Percentiles rank a stretch among this genome's conserved stretches.
phyloP scores from a whole-genome alignment of 2,797 vertebrate species.

The Characodon lateralis region DNA sequence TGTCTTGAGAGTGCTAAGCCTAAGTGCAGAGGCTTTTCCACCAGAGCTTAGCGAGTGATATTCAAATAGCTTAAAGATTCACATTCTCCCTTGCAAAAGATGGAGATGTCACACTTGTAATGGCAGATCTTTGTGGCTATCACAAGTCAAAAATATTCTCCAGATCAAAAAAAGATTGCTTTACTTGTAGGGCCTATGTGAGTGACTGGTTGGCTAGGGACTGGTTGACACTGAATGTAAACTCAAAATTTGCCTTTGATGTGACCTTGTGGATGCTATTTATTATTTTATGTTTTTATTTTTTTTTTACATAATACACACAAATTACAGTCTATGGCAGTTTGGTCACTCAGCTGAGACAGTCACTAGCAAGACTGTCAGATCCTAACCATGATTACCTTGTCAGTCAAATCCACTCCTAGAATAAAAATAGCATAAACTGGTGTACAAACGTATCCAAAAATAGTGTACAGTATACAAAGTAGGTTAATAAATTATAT shows the following conservation, averaged over 20 bases:
- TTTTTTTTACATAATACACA: conserved; percentile 42
- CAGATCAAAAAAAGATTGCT: neutral
- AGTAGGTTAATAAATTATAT: neutral
- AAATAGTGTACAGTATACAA: conserved; percentile 5
- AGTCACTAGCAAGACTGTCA: conserved; percentile 32
- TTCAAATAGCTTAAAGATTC: conserved; percentile 67
- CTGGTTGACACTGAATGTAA: conserved; percentile 16
- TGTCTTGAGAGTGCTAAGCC: conserved; percentile 74
- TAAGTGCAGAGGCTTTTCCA: conserved; percentile 70
- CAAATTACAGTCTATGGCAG: conserved; percentile 53
- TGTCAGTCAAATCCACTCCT: conserved; percentile 44
- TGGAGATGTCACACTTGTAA: conserved; percentile 34
- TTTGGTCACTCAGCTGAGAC: conserved; percentile 47
- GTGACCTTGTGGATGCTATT: conserved; percentile 34
- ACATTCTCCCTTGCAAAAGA: conserved; percentile 45
- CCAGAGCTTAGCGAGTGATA: conserved; percentile 69
- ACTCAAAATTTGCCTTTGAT: conserved; percentile 27
- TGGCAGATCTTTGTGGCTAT: conserved; percentile 16
- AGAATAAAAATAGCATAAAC: conserved; percentile 14
- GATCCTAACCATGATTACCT: conserved; percentile 44
- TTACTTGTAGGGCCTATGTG: conserved; percentile 3
- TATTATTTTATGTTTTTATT: conserved; percentile 49
- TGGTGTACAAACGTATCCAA: neutral
- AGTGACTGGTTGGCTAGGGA: neutral
- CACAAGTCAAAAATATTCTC: neutral